A percentile compares a stretch with the other conserved stretches of the same genome.
Evolutionary conservation across 2,888 invertebrate genomes (phyloP).

Genomic region (Chaitophorus viminalis): DNA sequence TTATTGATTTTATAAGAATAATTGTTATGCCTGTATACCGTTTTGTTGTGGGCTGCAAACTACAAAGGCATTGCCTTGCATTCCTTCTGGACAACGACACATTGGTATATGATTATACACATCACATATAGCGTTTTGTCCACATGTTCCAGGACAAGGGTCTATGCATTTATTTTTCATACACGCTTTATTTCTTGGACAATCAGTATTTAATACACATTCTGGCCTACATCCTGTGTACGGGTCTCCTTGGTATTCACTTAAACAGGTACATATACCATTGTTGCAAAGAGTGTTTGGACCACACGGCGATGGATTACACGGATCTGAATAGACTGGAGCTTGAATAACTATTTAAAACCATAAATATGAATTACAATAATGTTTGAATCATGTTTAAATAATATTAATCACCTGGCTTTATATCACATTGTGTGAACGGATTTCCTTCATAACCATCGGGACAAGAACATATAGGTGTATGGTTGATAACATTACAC

Average conservation of each 20-base stretch:
- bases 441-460: constrained; percentile 82
- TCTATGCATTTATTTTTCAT: constrained; percentile 80
- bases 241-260: constrained; percentile 78
- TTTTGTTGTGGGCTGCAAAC: constrained; percentile 70
- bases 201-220: constrained; percentile 82
- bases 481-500: constrained; percentile 81
- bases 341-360: constrained; percentile 6
- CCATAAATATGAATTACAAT: not conserved
- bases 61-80: constrained; percentile 79
- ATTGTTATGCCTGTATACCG: constrained; percentile 17
- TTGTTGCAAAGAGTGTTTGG: constrained; percentile 80
- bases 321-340: constrained; percentile 69
- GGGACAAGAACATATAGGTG: constrained; percentile 80
- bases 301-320: constrained; percentile 79
- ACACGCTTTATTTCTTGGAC: constrained; percentile 78
- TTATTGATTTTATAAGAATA: not conserved
- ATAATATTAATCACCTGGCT: constrained; percentile 65
- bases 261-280: constrained; percentile 80
- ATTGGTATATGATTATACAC: constrained; percentile 80
- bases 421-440: constrained; percentile 74
- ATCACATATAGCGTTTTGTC: constrained; percentile 78
- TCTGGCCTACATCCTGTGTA: constrained; percentile 80
- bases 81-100: constrained; percentile 76
- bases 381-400: not conserved
- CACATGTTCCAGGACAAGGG: constrained; percentile 82